These are phyloP conservation scores for Centropristis striata DNA, from an alignment of 2,113 vertebrate genomes.

Conservation along the genomic window DNA sequence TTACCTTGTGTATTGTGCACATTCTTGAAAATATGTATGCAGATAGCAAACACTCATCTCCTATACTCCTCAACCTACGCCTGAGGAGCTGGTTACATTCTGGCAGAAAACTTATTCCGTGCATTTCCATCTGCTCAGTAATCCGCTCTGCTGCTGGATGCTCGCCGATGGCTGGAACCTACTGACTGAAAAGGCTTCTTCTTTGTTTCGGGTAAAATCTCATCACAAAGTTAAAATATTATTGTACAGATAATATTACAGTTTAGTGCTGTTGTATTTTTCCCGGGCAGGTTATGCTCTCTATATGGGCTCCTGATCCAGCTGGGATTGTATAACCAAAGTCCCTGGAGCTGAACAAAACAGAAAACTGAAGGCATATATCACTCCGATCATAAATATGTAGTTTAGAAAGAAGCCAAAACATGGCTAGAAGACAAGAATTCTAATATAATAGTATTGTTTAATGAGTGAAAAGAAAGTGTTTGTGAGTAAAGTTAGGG, in stretches of 20 bases:
- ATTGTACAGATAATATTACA: background rate
- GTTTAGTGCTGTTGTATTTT: background rate
- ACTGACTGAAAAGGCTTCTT: background rate
- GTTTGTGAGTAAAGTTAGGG: background rate
- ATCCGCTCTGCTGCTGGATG: background rate
- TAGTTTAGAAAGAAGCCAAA: background rate
- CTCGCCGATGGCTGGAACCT: background rate
- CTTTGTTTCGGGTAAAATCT: slow-evolving; percentile 3
- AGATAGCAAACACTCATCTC: background rate
- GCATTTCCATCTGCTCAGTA: background rate
- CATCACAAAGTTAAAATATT: background rate
- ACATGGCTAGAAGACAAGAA: background rate
- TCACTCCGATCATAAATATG: background rate
- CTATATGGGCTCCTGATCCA: background rate
- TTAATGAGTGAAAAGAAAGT: background rate
- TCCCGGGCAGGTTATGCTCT: background rate
- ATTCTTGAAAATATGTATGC: slow-evolving; percentile 7
- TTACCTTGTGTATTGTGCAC: background rate
- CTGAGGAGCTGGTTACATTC: slow-evolving; percentile 8
- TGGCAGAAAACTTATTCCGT: background rate
- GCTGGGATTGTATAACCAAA: slow-evolving; percentile 6
- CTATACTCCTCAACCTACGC: background rate
- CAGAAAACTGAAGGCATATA: background rate
- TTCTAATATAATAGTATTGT: background rate
- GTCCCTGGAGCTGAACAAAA: background rate